These are phyloP conservation scores for Apis mellifera DNA, from an alignment of 1,140 invertebrate genomes.

Conservation along the genomic window DNA sequence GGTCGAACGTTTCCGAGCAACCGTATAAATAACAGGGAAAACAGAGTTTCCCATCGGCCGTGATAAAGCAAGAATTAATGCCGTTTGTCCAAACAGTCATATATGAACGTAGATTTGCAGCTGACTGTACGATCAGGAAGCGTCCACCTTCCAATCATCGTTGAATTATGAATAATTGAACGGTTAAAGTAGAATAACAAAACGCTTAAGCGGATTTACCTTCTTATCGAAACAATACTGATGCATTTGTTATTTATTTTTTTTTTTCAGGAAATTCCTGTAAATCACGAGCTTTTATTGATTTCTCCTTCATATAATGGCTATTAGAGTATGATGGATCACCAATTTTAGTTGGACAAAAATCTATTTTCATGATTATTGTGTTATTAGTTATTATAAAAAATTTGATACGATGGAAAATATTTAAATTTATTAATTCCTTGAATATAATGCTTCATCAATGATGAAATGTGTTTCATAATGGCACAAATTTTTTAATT, in stretches of 20 bases:
- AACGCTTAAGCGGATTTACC: not conserved
- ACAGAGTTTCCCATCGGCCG: slow-evolving; percentile 10
- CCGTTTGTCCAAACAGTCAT: slow-evolving; percentile 6
- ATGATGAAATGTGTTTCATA: too few species aligned
- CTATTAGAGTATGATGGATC: not conserved
- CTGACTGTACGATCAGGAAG: not conserved
- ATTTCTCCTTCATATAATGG: not conserved
- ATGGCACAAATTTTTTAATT: too few species aligned
- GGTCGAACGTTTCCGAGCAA: slow-evolving; percentile 35
- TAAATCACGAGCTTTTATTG: not conserved
- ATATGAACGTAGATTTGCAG: not conserved
- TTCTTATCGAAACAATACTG: not conserved
- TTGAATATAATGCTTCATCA: too few species aligned
- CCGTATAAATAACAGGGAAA: slow-evolving; percentile 42
- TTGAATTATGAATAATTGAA: slow-evolving; percentile 60
- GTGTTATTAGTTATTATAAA: too few species aligned
- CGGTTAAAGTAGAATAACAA: slow-evolving; percentile 39
- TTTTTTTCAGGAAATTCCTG: too few species aligned
- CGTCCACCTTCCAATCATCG: not conserved
- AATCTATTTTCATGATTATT: too few species aligned
- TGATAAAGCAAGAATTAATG: slow-evolving; percentile 44
- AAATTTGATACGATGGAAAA: too few species aligned
- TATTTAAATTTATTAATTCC: too few species aligned
- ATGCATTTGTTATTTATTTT: not conserved
- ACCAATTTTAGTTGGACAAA: too few species aligned